Evolutionary conservation across 2,888 invertebrate species (phyloP).

Genomic region (Trachelus troglodyta): DNA sequence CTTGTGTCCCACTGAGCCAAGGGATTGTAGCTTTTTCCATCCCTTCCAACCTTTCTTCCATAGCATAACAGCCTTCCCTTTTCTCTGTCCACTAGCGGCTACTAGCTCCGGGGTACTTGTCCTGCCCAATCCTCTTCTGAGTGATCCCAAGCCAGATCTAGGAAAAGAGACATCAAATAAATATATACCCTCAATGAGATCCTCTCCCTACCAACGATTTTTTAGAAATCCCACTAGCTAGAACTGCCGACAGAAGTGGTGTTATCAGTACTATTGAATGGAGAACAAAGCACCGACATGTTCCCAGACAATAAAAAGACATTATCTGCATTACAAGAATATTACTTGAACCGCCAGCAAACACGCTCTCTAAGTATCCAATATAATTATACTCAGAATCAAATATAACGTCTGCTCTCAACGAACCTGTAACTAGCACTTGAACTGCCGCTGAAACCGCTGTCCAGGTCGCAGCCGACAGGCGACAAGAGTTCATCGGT

Average conservation of each 20-base stretch:
- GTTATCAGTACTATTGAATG: not conserved
- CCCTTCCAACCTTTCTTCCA: conserved; percentile 72
- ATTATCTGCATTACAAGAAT: not conserved
- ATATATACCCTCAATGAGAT: not conserved
- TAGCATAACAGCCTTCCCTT: conserved; percentile 61
- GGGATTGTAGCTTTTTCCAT: conserved; percentile 82
- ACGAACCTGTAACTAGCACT: conserved; percentile 77
- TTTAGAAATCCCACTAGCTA: not conserved
- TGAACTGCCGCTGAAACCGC: conserved; percentile 86
- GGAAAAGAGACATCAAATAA: not conserved
- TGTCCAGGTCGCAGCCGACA: conserved; percentile 79
- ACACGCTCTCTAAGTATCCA: not conserved
- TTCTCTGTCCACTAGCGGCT: conserved; percentile 40
- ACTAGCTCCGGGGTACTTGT: conserved; percentile 44
- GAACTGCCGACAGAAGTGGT: not conserved
- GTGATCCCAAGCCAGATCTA: conserved; percentile 56
- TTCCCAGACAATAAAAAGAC: not conserved
- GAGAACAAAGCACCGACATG: not conserved
- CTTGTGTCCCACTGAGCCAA: conserved; percentile 70
- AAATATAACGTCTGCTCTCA: not conserved
- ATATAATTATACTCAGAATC: not conserved
- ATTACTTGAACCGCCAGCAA: not conserved
- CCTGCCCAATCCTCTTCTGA: conserved; percentile 52
- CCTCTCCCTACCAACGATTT: too few relatives aligned
- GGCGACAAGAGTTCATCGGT: conserved; percentile 80